phyloP scores from a whole-genome alignment of 2,797 vertebrate species.

The Danio jaintianensis region DNA sequence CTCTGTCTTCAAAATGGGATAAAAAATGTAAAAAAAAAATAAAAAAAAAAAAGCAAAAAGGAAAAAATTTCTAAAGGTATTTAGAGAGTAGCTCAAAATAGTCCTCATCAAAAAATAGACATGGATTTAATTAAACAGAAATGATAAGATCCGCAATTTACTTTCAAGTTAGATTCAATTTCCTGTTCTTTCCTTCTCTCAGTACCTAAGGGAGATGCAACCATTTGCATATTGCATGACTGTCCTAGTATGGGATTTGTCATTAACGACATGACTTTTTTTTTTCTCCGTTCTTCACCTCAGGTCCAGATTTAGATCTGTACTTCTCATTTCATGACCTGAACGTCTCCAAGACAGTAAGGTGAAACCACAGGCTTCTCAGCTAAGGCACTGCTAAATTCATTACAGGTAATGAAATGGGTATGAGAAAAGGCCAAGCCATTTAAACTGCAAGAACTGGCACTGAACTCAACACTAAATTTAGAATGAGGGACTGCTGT shows the following conservation, averaged over 20 bases:
- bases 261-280: constrained; percentile 40
- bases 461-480: neutral
- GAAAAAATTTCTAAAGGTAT: neutral
- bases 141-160: constrained; percentile 16
- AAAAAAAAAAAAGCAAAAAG: too few species aligned
- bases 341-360: neutral
- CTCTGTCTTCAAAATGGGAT: neutral
- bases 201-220: constrained; percentile 15
- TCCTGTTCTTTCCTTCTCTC: constrained; percentile 35
- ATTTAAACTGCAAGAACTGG: neutral
- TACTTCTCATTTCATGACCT: constrained; percentile 4
- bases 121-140: constrained; percentile 38
- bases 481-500: neutral
- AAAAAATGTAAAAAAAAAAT: neutral
- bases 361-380: constrained; percentile 2
- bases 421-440: constrained; percentile 1
- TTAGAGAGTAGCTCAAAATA: constrained; percentile 31
- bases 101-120: constrained; percentile 11
- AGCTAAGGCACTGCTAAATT: constrained; percentile 14
- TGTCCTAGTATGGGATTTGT: constrained; percentile 38
- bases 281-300: neutral
- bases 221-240: constrained; percentile 39
- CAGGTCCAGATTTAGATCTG: constrained; percentile 26
- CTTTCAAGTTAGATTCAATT: constrained; percentile 48
- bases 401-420: constrained; percentile 29